A percentile compares a stretch with the other conserved stretches of the same genome.
These are phyloP conservation scores for Rotaria socialis DNA, from an alignment of 2,888 invertebrate genomes.

Conservation along the genomic window DNA sequence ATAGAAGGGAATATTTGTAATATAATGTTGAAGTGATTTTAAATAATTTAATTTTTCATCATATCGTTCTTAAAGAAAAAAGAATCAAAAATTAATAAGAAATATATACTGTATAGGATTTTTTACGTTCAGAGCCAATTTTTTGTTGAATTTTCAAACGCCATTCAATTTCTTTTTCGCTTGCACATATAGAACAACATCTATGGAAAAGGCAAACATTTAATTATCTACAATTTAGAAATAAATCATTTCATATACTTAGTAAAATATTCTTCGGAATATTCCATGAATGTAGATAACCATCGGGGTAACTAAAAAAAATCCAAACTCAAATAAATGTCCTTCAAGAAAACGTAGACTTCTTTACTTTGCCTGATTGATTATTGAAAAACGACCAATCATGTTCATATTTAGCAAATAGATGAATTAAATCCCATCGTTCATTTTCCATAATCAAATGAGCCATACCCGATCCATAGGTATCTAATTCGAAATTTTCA, in stretches of 20 bases:
- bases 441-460: background rate
- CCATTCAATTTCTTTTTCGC: background rate
- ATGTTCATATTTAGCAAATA: background rate
- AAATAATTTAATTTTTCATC: background rate
- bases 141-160: background rate
- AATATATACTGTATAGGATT: no score
- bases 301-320: background rate
- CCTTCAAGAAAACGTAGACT: no score
- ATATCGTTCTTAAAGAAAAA: background rate
- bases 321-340: background rate
- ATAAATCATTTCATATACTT: background rate
- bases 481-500: background rate
- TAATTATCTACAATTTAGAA: no score
- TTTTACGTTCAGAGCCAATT: background rate
- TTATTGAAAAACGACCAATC: background rate
- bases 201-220: background rate
- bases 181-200: background rate
- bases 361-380: background rate
- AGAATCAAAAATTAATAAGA: no score
- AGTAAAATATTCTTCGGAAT: background rate
- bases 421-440: background rate
- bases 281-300: background rate
- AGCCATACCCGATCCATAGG: background rate
- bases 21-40: background rate
- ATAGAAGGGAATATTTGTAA: background rate